phyloP scores from a whole-genome alignment of 2,888 invertebrate genomes.

The Pollenia angustigena region DNA sequence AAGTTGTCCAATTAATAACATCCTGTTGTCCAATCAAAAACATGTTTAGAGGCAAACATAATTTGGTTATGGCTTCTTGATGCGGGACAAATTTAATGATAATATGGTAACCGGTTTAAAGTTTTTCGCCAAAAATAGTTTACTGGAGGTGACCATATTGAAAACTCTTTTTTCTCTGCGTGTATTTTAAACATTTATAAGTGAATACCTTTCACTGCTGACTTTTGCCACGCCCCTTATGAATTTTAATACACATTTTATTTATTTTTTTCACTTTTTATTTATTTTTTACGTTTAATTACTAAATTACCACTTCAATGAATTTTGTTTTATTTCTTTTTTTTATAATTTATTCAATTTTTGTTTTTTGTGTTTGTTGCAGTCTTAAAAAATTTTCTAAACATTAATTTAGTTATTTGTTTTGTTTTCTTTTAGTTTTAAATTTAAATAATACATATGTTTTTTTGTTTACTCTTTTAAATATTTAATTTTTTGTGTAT shows the following conservation, averaged over 20 bases:
- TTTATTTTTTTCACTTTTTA: conserved; percentile 68
- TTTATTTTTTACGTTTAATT: conserved; percentile 72
- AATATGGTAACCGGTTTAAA: too few species aligned
- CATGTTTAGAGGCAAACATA: too few species aligned
- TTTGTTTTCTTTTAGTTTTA: conserved; percentile 62
- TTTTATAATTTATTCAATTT: conserved; percentile 60
- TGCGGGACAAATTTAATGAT: too few species aligned
- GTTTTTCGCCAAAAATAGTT: too few species aligned
- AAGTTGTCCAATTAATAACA: too few species aligned
- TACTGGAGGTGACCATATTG: too few species aligned
- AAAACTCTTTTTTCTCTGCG: too few species aligned
- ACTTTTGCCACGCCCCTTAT: background rate
- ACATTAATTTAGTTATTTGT: conserved; percentile 76
- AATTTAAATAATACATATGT: conserved; percentile 63
- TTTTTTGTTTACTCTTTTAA: conserved; percentile 64
- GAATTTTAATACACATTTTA: conserved; percentile 19
- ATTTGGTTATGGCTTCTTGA: too few species aligned
- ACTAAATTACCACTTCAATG: conserved; percentile 82
- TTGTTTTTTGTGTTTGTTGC: conserved; percentile 76
- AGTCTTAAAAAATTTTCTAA: conserved; percentile 84
- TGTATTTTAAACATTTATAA: too few species aligned
- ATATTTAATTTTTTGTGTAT: conserved; percentile 45
- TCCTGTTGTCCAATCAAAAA: too few species aligned
- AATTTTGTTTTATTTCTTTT: conserved; percentile 77
- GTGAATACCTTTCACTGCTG: too few species aligned